Evolutionary conservation across 2,888 invertebrate species (phyloP).

Genomic region (Ophion costatus): DNA sequence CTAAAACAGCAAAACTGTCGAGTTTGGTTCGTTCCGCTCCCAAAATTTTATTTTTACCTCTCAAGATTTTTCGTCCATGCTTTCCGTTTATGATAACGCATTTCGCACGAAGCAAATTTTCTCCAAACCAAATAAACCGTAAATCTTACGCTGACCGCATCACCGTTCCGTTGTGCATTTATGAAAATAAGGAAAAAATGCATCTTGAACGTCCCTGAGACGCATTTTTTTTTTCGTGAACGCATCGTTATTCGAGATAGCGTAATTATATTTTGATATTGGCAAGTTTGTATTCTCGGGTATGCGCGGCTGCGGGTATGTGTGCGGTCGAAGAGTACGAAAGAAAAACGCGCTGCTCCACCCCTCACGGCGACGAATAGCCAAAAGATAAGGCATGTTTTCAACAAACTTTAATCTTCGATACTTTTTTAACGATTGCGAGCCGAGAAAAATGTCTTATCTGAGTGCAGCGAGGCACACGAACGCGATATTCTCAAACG

Average conservation of each 20-base stretch:
- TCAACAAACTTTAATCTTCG: slow-evolving; percentile 77
- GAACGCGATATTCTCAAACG: slow-evolving; percentile 20
- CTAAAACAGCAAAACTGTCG: too few species aligned
- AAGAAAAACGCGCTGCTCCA: slow-evolving; percentile 33
- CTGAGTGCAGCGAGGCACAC: slow-evolving; percentile 27
- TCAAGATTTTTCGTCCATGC: too few species aligned
- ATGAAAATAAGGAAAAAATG: neutral
- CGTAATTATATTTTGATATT: slow-evolving; percentile 73
- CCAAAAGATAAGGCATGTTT: slow-evolving; percentile 77
- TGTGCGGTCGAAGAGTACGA: slow-evolving; percentile 9
- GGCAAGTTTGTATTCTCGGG: slow-evolving; percentile 69
- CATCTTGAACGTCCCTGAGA: neutral
- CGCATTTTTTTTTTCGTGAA: neutral
- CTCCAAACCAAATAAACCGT: neutral
- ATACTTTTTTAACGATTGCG: slow-evolving; percentile 67
- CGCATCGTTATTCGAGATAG: slow-evolving; percentile 68
- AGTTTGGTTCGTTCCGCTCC: too few species aligned
- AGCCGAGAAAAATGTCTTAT: slow-evolving; percentile 74
- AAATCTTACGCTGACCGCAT: neutral
- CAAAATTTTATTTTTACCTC: too few species aligned
- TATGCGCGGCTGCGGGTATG: neutral
- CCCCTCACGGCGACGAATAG: slow-evolving; percentile 62
- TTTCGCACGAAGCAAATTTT: too few species aligned
- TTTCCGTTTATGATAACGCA: too few species aligned
- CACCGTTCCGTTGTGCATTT: neutral